Conservation (phyloP, 2,888 invertebrate species). For the Stenurella melanura region DNA sequence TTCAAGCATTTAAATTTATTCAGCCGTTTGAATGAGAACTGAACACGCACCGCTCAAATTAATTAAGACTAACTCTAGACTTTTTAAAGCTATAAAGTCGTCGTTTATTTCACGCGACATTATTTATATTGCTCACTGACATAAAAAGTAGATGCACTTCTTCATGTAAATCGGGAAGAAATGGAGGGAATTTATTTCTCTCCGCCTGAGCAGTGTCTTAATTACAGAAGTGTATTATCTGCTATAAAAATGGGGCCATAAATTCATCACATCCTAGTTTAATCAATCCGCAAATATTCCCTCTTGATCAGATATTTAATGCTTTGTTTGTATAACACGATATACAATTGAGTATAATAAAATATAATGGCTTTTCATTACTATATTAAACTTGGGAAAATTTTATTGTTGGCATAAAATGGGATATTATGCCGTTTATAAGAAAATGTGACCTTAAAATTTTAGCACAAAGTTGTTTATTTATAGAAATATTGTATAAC, state of each 20-base stretch:
- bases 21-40: conserved; percentile 56
- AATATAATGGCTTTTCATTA: conserved; percentile 62
- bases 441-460: conserved; percentile 19
- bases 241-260: conserved; percentile 60
- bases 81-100: conserved; percentile 57
- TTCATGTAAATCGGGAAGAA: conserved; percentile 3
- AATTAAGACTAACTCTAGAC: conserved; percentile 60
- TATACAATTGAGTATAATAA: conserved; percentile 50
- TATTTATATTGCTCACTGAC: conserved; percentile 50
- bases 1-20: conserved; percentile 58
- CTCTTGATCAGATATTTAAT: conserved; percentile 64
- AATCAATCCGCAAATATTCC: conserved; percentile 64
- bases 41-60: conserved; percentile 62
- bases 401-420: conserved; percentile 57
- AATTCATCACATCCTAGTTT: conserved; percentile 57
- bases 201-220: conserved; percentile 18
- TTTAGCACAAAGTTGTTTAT: background rate
- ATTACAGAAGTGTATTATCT: conserved; percentile 42
- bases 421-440: conserved; percentile 22
- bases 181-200: background rate
- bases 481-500: background rate
- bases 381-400: conserved; percentile 58
- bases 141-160: conserved; percentile 15
- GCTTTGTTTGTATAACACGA: conserved; percentile 63
- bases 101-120: conserved; percentile 58